Conservation (phyloP, 2,113 vertebrate species). For the Pseudorectes ferrugineus region DNA sequence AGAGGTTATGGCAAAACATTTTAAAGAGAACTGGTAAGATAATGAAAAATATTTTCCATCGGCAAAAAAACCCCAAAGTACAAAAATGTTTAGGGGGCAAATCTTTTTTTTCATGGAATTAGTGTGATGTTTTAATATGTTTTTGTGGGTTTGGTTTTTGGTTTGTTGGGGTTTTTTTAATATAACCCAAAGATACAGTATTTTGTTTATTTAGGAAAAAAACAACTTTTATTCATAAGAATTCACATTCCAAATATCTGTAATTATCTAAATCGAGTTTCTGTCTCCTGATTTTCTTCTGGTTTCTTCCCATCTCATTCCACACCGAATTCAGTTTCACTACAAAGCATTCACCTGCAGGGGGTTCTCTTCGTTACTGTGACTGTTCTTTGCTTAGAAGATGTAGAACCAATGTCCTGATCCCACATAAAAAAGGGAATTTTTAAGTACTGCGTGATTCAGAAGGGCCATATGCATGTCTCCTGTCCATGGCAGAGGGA, state of each 20-base stretch:
- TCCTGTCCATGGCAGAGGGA: not conserved
- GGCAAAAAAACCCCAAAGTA: not conserved
- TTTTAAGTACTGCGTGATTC: not conserved
- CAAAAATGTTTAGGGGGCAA: rapidly evolving
- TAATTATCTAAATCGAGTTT: not conserved
- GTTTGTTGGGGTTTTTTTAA: not conserved
- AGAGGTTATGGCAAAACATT: not conserved
- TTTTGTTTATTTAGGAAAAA: not conserved
- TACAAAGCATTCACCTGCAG: not conserved
- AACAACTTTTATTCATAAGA: not conserved
- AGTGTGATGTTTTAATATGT: not conserved
- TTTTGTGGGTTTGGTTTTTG: not conserved
- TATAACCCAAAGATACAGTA: not conserved
- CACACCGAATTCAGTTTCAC: not conserved
- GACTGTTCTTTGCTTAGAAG: not conserved
- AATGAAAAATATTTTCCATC: not conserved
- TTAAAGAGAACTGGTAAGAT: not conserved
- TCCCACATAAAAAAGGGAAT: not conserved
- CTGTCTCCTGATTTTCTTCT: not conserved
- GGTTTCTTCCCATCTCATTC: not conserved
- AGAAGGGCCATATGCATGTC: not conserved
- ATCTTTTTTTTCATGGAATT: not conserved
- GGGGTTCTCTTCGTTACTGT: not conserved
- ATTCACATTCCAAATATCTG: not conserved
- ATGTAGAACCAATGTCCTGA: not conserved